Evolutionary conservation across 2,888 invertebrate genomes (phyloP).

Genomic region (Halictus ligatus): DNA sequence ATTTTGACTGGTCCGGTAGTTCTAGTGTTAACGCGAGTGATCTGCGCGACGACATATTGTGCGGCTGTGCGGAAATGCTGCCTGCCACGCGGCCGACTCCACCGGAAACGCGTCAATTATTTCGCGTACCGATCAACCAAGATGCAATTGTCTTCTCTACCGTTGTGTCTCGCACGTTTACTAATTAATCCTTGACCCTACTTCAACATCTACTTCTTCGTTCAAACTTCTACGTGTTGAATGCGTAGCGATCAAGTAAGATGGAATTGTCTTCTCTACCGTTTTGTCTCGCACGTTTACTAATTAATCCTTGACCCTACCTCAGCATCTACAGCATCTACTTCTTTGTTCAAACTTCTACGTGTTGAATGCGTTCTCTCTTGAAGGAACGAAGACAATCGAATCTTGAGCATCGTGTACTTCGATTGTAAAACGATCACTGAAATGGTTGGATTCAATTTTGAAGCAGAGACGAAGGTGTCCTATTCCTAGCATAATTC

Average conservation of each 20-base stretch:
- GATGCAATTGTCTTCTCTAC: not conserved
- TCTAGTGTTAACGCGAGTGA: slow-evolving; percentile 36
- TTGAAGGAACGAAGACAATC: not conserved
- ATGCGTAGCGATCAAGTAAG: not conserved
- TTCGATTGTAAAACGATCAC: not conserved
- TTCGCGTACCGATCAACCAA: not conserved
- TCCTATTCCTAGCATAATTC: no score
- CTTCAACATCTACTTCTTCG: not conserved
- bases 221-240: not conserved
- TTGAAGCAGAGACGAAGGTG: not conserved
- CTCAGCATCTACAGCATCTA: no score
- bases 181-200: not conserved
- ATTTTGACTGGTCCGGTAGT: no score
- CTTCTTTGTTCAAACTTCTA: not conserved
- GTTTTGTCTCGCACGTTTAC: not conserved
- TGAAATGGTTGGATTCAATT: not conserved
- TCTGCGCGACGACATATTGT: slow-evolving; percentile 17
- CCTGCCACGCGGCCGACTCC: not conserved
- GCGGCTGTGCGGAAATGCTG: slow-evolving; percentile 28
- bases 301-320: not conserved
- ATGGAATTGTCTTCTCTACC: not conserved
- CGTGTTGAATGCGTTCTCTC: not conserved
- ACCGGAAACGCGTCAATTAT: not conserved
- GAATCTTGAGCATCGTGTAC: not conserved
- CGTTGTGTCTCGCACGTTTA: not conserved